Percentiles rank a stretch among this genome's conserved stretches.
phyloP scores from a whole-genome alignment of 2,113 vertebrate genomes.

The Nothocercus nigrocapillus region DNA sequence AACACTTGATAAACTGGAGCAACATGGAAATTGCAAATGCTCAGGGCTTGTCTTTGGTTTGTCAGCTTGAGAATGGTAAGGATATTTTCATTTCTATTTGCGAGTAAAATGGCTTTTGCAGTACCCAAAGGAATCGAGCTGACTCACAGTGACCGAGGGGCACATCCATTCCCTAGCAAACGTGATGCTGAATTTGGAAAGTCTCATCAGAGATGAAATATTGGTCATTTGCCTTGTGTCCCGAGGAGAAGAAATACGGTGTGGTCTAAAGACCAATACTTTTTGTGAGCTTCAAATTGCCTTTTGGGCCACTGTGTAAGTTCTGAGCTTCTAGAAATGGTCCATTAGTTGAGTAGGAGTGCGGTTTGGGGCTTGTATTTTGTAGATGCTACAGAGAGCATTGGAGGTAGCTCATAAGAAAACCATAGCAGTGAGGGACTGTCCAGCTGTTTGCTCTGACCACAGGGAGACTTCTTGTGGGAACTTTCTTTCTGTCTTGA shows the following conservation, averaged over 20 bases:
- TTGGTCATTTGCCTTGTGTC: fast-evolving
- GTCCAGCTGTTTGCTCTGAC: not conserved
- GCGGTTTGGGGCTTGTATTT: not conserved
- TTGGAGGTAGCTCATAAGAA: not conserved
- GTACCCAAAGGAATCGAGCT: not conserved
- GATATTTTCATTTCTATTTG: not conserved
- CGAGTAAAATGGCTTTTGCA: not conserved
- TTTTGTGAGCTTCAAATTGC: not conserved
- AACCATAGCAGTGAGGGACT: fast-evolving
- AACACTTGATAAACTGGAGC: not conserved
- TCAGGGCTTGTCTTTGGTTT: not conserved
- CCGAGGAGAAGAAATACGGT: not conserved
- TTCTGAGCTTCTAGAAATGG: not conserved
- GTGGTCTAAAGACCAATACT: fast-evolving
- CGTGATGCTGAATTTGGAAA: not conserved
- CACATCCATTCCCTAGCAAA: not conserved
- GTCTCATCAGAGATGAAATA: not conserved
- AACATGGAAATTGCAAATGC: not conserved
- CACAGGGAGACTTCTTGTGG: no score
- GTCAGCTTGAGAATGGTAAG: not conserved
- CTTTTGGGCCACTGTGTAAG: not conserved
- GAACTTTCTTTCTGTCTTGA: not conserved
- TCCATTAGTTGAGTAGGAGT: not conserved
- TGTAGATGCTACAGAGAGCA: not conserved
- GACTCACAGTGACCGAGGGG: not conserved